Conservation (phyloP, 1,140 invertebrate genomes). For the Latrodectus geometricus region DNA sequence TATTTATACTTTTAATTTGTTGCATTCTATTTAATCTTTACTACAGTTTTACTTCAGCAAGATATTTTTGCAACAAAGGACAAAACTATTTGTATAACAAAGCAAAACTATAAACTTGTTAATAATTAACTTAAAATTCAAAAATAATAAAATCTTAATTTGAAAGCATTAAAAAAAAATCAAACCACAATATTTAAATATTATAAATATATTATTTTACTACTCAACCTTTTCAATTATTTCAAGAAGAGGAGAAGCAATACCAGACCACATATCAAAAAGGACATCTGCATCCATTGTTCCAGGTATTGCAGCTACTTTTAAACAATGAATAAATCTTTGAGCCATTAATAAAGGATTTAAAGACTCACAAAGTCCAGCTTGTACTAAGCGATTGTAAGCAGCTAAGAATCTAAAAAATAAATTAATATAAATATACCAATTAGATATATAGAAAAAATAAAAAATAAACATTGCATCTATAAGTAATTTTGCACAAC, state of each 20-base stretch:
- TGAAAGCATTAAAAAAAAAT: not conserved
- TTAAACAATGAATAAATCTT: slow-evolving; percentile 12
- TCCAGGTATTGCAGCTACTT: not conserved
- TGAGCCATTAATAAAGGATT: slow-evolving; percentile 39
- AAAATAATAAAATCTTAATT: not conserved
- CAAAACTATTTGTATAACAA: not conserved
- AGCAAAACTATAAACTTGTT: not conserved
- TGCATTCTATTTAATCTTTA: too few species aligned
- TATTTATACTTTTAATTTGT: too few species aligned
- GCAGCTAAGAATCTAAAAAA: slow-evolving; percentile 16
- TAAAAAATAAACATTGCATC: not conserved
- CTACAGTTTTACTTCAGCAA: too few species aligned
- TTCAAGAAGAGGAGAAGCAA: slow-evolving; percentile 35
- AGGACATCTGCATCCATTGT: slow-evolving; percentile 19
- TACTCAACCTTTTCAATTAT: slow-evolving; percentile 30
- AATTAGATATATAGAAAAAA: not conserved
- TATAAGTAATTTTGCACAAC: too few species aligned
- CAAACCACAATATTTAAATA: not conserved
- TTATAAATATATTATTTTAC: not conserved
- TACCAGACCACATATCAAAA: slow-evolving; percentile 45
- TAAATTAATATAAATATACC: too few species aligned
- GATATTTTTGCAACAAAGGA: too few species aligned
- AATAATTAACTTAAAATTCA: not conserved
- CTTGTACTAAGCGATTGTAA: slow-evolving; percentile 36
- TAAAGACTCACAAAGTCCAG: slow-evolving; percentile 30